Evolutionary conservation across 2,113 vertebrate species (phyloP), one percentile per base, ranked within the genome.

Genomic region (Microtus pennsylvanicus): DNA sequence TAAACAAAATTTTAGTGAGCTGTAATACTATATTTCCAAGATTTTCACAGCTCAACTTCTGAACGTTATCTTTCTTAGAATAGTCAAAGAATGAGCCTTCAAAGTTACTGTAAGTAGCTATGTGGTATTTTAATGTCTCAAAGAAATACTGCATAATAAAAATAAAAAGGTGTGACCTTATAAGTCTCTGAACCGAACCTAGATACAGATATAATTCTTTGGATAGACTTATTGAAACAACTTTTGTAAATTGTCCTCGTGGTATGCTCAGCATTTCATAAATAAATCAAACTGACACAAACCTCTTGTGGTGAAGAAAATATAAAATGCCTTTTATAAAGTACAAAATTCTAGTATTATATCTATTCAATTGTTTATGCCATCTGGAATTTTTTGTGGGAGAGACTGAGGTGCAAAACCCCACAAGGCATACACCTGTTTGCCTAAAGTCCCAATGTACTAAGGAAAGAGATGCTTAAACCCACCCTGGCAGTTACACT

Each of bases 241-340:
- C 21, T 92, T 94, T 95, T 89, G 12, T 26, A 94, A 87, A 92
- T 87, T 93, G 74, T 88, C 21, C 4, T 93, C 10, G 26, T 82
- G 28, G 24, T 67, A 74, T 74, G 58, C 21, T 82, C 78, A 91
- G 30, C 14, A 86, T 93, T 22, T 86, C 63, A 35, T 76, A 58
- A 42, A 10, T 70, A 87, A 91, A 78, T 95, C 69, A 97, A 91
- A 96, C 24, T 90, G 91, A 78, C 77, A 94, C 7, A 70, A 30
- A 52, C 10, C 4, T 89, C 47, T 80, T 63, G 2, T 61, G 21
- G 11, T 76, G 22, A 93, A 82, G 45, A 22, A 72, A 81, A 95
- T 67, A 70, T 80, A 33, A 65, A 65, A 11, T 85, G 33, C 11
- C 47, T 86, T 93, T 78, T 38, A 55, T 50, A 77, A 93, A 88